Evolutionary conservation across 2,113 vertebrate genomes (phyloP), one percentile per base, ranked within the genome.

Genomic region (Vimba vimba): DNA sequence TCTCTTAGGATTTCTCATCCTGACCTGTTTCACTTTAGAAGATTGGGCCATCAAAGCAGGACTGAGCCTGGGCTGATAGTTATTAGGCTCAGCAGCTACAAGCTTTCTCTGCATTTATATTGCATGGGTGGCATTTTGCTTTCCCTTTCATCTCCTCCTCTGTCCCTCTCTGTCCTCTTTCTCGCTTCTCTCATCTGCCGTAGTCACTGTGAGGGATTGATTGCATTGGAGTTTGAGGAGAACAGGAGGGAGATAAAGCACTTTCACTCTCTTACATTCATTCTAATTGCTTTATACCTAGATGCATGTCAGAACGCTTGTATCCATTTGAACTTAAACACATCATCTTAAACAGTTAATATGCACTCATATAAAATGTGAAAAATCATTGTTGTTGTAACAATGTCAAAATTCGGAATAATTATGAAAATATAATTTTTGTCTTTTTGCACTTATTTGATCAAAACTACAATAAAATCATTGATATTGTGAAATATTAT

Each of bases 51-150:
- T 79, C 77, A 79, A 79, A 79, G 77, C 52, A 79, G 55, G 55
- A 60, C 33, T n/a, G 50, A 79, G 77, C 77, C 77, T 25, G 55
- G 77, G 77, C 77, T 33, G 77, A 79, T 59, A 79, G 77, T 79
- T 79, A 79, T 79, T 79, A 60, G 33, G 55, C 77, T 79, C 33
- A 25, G 33, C 55, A 60, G 77, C 19, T 79, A 59, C 77, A 60
- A 79, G 55, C 77, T 25, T 79, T 79, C 77, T 79, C 77, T 88
- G 27, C 52, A 62, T 76, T 85, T 60, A 79, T 64, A 85, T 75
- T 78, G 50, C 68, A 83, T 74, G 82, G 82, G 23, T 74, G 69
- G 52, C 64, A 69, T 83, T 73, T 83, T 60, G 30, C 27, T 55
- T 60, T 79, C 55, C 55, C 77, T 79, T 81, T 62, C 62, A 81